These are phyloP conservation scores for Myopa tessellatipennis DNA, from an alignment of 2,888 invertebrate genomes.

Conservation along the genomic window DNA sequence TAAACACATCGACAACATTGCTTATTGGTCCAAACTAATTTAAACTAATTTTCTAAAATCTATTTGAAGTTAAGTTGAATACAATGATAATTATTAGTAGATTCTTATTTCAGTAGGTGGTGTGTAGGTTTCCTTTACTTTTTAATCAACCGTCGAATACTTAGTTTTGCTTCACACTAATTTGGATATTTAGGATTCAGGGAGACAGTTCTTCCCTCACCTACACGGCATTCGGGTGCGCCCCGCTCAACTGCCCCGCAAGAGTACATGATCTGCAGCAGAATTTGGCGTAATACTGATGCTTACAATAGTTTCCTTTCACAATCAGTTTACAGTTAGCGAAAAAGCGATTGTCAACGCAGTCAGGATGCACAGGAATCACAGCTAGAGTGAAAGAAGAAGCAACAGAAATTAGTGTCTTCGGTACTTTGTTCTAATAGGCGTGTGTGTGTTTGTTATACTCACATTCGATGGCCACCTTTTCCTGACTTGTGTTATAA, in stretches of 20 bases:
- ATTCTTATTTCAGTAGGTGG: not conserved
- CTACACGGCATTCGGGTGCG: constrained; percentile 62
- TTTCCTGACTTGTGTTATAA: constrained; percentile 74
- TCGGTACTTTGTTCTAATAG: not conserved
- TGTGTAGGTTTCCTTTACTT: not conserved
- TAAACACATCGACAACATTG: not conserved
- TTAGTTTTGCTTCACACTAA: too few relatives aligned
- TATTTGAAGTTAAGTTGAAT: not conserved
- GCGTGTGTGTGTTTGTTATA: not conserved
- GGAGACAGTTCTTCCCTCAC: not conserved
- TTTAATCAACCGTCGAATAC: too few relatives aligned
- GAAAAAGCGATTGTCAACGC: constrained; percentile 88
- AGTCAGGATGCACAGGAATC: constrained; percentile 79
- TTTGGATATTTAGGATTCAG: too few relatives aligned
- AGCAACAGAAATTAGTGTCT: not conserved
- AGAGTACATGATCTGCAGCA: constrained; percentile 94
- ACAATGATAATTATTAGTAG: not conserved
- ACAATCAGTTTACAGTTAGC: constrained; percentile 93
- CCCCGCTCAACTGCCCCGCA: constrained; percentile 77
- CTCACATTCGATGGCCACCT: constrained; percentile 82
- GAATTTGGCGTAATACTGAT: constrained; percentile 91
- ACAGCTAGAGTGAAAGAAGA: constrained; percentile 54
- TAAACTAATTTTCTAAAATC: not conserved
- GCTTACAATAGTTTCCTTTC: constrained; percentile 83
- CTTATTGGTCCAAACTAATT: not conserved